Base-by-base conservation (phyloP, 2,797 vertebrate genomes). In the Agapornis canus region DNA sequence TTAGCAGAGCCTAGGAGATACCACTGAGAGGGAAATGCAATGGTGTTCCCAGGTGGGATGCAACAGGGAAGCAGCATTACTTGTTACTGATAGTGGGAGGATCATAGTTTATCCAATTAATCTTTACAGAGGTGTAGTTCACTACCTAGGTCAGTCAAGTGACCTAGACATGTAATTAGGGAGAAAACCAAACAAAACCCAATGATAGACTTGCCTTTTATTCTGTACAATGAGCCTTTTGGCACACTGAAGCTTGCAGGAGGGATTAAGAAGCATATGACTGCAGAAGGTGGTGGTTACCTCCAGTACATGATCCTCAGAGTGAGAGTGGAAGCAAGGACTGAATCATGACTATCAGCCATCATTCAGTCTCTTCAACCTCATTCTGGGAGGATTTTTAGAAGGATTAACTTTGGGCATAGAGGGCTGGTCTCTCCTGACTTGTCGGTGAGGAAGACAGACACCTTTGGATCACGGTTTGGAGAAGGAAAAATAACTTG, bases 201-300 rank as follows among this genome's bases (percentile, higher is more conserved):
- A 16, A 10, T 0, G 6, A 35, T 13, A 54, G 65, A 18, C 52
- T 79, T 43, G 27, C 39, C 42, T 71, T 56, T 76, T 49, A 5
- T 29, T 75, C 65, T 54, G 39, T 39, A 23, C 42, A 37, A 4
- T 2, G 0, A 6, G 10, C 16, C 47, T 70, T 73, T 35, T 37
- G 45, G 54, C 49, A 49, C 3, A 0, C 64, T 1, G 2, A 72
- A 59, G 23, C 76, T 43, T 40, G 57, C 40, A 11, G 1, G 3
- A 79, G 35, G 63, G 39, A 81, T 35, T n/a, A 65, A 65, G 70
- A 3, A 59, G 35, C 49, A 3, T 39, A 13, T 2, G n/a, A 32
- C 42, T 52, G 70, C 49, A 35, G 68, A 63, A 66, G 42, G 10
- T 43, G 47, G 79, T 85, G 66, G 35, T 86, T 29, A 48, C 23